Evolutionary conservation across 2,888 invertebrate genomes (phyloP).

Genomic region (Erpobdella octoculata): DNA sequence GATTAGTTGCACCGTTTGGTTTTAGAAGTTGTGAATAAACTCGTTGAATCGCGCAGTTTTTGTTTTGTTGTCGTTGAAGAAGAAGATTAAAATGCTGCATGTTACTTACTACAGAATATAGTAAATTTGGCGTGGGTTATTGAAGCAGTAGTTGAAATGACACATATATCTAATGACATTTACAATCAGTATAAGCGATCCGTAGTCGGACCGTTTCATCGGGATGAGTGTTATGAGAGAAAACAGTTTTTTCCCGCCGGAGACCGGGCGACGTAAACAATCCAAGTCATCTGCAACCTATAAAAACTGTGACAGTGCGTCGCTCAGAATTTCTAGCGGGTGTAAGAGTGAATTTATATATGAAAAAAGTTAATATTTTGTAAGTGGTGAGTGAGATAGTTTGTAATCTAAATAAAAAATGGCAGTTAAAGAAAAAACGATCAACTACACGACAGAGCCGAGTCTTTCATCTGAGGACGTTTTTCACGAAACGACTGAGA

Average conservation of each 20-base stretch:
- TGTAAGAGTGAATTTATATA: too few relatives aligned
- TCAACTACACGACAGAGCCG: too few relatives aligned
- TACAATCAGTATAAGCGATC: too few relatives aligned
- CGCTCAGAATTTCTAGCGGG: too few relatives aligned
- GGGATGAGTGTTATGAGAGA: conserved; percentile 1
- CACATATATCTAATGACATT: neutral
- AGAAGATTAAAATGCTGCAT: neutral
- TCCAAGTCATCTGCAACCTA: too few relatives aligned
- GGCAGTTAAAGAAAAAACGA: too few relatives aligned
- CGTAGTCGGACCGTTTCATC: too few relatives aligned
- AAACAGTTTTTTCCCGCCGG: neutral
- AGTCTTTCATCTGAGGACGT: too few relatives aligned
- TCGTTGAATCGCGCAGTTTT: neutral
- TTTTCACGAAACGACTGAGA: too few relatives aligned
- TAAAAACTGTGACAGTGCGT: too few relatives aligned
- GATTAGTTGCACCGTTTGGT: neutral
- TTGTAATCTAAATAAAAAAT: too few relatives aligned
- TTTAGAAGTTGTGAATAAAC: neutral
- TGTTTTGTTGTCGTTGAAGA: neutral
- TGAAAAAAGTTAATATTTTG: neutral
- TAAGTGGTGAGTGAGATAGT: neutral
- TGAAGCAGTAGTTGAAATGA: neutral
- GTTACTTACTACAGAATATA: neutral
- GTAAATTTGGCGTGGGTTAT: neutral
- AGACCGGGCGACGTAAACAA: too few relatives aligned